Evolutionary conservation across 2,797 vertebrate species (phyloP), one percentile per base, ranked within the genome.

Genomic region (Helostoma temminkii): DNA sequence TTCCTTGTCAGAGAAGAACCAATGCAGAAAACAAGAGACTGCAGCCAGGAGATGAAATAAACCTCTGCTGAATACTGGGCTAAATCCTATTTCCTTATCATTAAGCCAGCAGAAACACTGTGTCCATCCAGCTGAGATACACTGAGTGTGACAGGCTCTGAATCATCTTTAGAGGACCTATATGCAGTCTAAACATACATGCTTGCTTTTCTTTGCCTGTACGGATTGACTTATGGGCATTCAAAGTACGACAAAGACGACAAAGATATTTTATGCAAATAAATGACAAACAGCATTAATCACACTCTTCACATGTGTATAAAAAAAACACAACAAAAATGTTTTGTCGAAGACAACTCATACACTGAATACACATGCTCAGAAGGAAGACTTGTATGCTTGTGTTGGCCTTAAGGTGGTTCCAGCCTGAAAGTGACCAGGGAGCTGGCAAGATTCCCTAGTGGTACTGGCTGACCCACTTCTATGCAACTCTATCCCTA

Each of bases 391-490:
- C 41, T 64, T 42, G 24, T 57, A 60, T 74, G 64, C 66, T 89
- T 71, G 63, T 50, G 47, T 63, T 77, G 75, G 82, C 59, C 74
- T 81, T 76, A 47, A 61, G 80, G 65, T 75, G 59, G 56, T 77
- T 82, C 15, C 43, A 70, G 64, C 63, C 55, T 71, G 53, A 67
- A 72, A 71, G 66, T 41, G 76, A 84, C 74, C 52, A 74, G 66
- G 59, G 81, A 85, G 62, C 78, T 89, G 82, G 84, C 78, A 83
- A 85, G 85, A 70, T 73, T 88, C 88, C 88, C 86, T 84, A 60
- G 79, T 86, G 86, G 88, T 89, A 74, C 76, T 78, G 69, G 70
- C 83, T 92, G 91, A 93, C 92, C 91, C 91, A 93, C 80, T 91
- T 92, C 71, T 54, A 48, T 57, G 84, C 57, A 91, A 92, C 84